phyloP scores from a whole-genome alignment of 37 sponge, comb jelly and placozoan species.

The Trichoplax adhaerens region DNA sequence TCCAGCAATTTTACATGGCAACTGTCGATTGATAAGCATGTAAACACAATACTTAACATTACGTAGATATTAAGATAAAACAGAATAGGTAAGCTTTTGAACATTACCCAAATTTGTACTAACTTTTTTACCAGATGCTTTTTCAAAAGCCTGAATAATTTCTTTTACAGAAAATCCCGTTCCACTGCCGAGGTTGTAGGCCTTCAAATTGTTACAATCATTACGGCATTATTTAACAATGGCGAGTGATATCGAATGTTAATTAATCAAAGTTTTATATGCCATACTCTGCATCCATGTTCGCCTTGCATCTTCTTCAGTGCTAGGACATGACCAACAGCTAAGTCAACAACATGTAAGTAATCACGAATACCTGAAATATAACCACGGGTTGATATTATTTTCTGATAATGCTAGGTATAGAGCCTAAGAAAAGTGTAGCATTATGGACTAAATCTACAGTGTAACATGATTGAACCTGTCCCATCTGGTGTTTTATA shows the following conservation, averaged over 20 bases:
- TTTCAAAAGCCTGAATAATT: constrained; percentile 58
- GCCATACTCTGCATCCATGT: neutral
- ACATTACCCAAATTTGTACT: neutral
- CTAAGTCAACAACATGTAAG: constrained; percentile 78
- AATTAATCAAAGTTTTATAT: too few species aligned
- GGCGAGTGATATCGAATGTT: too few species aligned
- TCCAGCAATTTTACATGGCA: constrained; percentile 54
- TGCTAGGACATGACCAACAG: constrained; percentile 79
- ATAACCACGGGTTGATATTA: too few species aligned
- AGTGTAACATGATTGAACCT: neutral
- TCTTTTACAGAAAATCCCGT: constrained; percentile 74
- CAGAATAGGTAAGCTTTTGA: too few species aligned
- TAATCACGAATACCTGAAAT: constrained; percentile 84
- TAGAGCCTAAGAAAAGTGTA: too few species aligned
- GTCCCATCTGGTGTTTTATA: constrained; percentile 96
- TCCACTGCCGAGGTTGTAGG: constrained; percentile 94
- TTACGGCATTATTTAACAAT: too few species aligned
- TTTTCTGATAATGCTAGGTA: too few species aligned
- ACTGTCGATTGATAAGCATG: constrained; percentile 1
- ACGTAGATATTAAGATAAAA: neutral
- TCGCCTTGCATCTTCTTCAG: constrained; percentile 28
- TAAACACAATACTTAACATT: too few species aligned
- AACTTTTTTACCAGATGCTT: constrained; percentile 35
- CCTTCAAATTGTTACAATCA: too few species aligned
- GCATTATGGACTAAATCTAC: too few species aligned